Evolutionary conservation across 2,888 invertebrate genomes (phyloP).

Genomic region (Cylloceria caligata): DNA sequence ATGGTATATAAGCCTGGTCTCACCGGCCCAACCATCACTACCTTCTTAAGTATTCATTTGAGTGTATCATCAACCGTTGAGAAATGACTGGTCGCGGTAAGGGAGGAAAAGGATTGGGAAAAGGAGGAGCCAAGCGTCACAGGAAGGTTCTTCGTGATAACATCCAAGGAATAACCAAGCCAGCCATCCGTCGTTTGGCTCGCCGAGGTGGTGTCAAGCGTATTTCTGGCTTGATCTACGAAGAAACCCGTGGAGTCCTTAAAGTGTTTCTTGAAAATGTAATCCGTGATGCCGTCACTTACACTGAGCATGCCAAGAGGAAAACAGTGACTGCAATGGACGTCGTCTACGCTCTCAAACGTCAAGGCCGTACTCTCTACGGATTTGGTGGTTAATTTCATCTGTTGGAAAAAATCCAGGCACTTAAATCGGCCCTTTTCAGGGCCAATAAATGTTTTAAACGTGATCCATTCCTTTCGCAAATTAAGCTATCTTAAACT

Average conservation of each 20-base stretch:
- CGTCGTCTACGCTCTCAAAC: conserved; percentile 93
- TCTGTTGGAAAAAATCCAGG: too few relatives aligned
- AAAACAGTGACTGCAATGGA: conserved; percentile 96
- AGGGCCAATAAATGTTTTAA: too few relatives aligned
- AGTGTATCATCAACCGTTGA: too few relatives aligned
- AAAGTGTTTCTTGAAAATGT: conserved; percentile 94
- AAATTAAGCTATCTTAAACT: too few relatives aligned
- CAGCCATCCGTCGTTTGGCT: conserved; percentile 91
- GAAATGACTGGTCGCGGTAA: conserved; percentile 92
- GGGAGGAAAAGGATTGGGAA: conserved; percentile 92
- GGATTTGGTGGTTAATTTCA: conserved; percentile 89
- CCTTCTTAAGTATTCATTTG: too few relatives aligned
- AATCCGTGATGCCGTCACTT: conserved; percentile 93
- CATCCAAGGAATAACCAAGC: conserved; percentile 92
- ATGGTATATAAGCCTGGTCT: background rate
- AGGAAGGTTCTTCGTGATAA: conserved; percentile 92
- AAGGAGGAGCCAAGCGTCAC: conserved; percentile 93
- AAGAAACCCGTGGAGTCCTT: conserved; percentile 87
- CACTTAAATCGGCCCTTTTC: too few relatives aligned
- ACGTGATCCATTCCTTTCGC: too few relatives aligned
- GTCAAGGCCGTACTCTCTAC: conserved; percentile 93
- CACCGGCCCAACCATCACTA: background rate
- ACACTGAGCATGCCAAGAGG: conserved; percentile 94
- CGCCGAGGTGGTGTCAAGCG: conserved; percentile 83
- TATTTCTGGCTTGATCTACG: conserved; percentile 87